Base-by-base conservation (phyloP, 2,888 invertebrate species). In the Agonopterix subpropinquella region DNA sequence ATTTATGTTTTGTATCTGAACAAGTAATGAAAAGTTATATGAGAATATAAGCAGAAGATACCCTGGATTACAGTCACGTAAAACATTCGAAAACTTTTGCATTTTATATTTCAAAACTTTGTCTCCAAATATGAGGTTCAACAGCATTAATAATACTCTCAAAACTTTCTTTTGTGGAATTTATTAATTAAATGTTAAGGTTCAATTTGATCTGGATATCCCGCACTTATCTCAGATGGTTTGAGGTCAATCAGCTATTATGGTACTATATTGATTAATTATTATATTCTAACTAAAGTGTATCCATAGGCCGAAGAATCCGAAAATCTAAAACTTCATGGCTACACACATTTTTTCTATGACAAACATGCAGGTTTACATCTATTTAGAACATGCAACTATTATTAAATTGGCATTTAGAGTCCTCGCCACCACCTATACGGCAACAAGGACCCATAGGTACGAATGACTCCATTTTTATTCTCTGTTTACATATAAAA, bases 321-420 rank as follows among this genome's bases (percentile, higher is more conserved):
- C 67, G 58, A 70, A 64, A 68, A 67, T 70, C 70, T 77, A 77
- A 60, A 48, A 59, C 57, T 62, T 65, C 57, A 71, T 65, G 70
- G 67, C 80, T 82, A 83, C 77, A 77, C 70, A 81, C 73, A 75
- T 65, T 57, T 59, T 58, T 67, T 55, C 77, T 81, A 80, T 76
- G 61, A 80, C 71, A 72, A 65, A 79, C 77, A 80, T 64, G 65
- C 75, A 44, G 10, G 71, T 64, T 73, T 65, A 75, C 70, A 58
- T 62, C 80, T 82, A 80, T 28, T 28, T 62, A 70, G 67, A 74
- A 67, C 83, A 84, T 81, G 81, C 80, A 80, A 69, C 76, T 84
- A 82, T 67, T 62, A n/a, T 43, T 43, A 41, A 28, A 41, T 11
- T 36, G 35, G 13, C 41, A 36, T 43, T 36, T 41, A 8, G 47